Conservation (phyloP, 2,113 vertebrate species). For the Tiliqua scincoides region DNA sequence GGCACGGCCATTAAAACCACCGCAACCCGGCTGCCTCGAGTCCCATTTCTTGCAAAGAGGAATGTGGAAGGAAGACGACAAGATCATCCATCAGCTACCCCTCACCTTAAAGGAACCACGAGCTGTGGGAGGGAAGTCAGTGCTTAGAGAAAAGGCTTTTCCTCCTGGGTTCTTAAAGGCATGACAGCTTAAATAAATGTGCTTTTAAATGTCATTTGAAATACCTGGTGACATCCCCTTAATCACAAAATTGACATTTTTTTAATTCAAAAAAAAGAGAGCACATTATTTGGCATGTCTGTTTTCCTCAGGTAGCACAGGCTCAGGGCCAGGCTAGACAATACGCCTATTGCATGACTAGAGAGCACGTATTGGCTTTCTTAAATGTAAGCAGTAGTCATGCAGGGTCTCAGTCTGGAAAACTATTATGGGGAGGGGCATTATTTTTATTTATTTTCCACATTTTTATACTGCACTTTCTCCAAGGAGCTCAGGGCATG, state of each 20-base stretch:
- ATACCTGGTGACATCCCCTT: conserved; percentile 15
- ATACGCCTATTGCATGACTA: no score
- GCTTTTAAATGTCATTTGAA: conserved; percentile 28
- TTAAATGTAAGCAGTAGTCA: no score
- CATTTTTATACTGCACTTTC: no score
- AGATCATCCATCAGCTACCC: conserved; percentile 30
- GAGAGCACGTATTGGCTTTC: no score
- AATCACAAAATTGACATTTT: conserved; percentile 19
- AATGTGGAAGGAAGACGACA: not conserved
- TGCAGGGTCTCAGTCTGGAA: no score
- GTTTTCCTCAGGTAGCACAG: not conserved
- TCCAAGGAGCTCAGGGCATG: no score
- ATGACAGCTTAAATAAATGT: conserved; percentile 31
- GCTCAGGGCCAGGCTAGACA: not conserved
- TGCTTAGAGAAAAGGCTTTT: conserved; percentile 31
- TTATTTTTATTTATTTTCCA: no score
- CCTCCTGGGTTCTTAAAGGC: conserved; percentile 6
- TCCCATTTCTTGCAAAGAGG: not conserved
- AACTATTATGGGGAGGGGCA: no score
- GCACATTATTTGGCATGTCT: not conserved
- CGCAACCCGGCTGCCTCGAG: not conserved
- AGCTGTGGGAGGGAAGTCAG: conserved; percentile 25
- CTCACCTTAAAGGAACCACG: conserved; percentile 19
- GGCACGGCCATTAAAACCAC: conserved; percentile 12
- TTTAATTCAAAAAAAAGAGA: conserved; percentile 21